Evolutionary conservation across 1,140 invertebrate species (phyloP).

Genomic region (Orius laevigatus): DNA sequence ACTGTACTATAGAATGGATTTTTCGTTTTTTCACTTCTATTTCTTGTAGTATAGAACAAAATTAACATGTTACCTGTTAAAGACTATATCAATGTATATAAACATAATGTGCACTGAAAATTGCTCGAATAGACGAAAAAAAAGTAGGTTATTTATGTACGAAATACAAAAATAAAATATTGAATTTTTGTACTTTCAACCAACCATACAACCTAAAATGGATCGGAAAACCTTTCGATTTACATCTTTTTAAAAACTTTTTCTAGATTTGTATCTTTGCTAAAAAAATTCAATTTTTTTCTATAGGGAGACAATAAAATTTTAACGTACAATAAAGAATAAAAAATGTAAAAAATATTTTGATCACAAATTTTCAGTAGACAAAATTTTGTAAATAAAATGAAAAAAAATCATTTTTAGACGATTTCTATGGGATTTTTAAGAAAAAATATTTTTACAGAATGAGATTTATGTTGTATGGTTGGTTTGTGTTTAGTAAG

Average conservation of each 20-base stretch:
- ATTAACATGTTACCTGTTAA: slow-evolving; percentile 4
- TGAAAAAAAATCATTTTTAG: neutral
- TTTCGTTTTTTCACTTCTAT: slow-evolving; percentile 1
- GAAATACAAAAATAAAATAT: slow-evolving; percentile 2
- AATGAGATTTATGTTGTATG: slow-evolving; percentile 13
- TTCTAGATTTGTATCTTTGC: neutral
- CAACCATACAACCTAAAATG: slow-evolving; percentile 15
- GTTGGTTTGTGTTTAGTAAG: slow-evolving; percentile 15
- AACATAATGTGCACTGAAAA: slow-evolving; percentile 9
- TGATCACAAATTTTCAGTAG: neutral
- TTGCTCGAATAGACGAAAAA: slow-evolving; percentile 13
- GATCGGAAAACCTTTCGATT: neutral
- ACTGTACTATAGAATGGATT: neutral
- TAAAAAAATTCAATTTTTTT: neutral
- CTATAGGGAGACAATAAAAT: neutral
- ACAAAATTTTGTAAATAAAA: neutral
- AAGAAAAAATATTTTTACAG: neutral
- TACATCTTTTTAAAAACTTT: neutral
- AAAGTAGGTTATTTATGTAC: slow-evolving; percentile 3
- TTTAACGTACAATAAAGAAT: neutral
- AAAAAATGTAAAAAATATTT: neutral
- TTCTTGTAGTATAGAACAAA: neutral
- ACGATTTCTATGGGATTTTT: neutral
- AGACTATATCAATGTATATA: slow-evolving; percentile 8
- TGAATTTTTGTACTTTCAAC: slow-evolving; percentile 13